Percentiles rank a stretch among this genome's conserved stretches.
These are phyloP conservation scores for Ethmia dodecea DNA, from an alignment of 2,888 invertebrate species.

Conservation along the genomic window DNA sequence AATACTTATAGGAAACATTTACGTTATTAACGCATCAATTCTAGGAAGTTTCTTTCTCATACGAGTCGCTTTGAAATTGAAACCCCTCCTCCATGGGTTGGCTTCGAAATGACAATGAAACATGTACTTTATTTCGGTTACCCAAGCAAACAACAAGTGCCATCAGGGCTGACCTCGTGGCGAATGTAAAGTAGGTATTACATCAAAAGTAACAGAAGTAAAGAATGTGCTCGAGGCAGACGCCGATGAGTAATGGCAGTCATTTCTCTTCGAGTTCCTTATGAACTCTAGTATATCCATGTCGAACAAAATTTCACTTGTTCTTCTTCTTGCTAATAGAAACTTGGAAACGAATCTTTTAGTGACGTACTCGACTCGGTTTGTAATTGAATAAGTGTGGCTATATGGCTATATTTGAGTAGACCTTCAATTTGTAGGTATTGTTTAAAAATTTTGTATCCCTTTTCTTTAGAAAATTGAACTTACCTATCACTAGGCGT, in stretches of 20 bases:
- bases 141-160: constrained; percentile 40
- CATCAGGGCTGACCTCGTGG: constrained; percentile 40
- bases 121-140: constrained; percentile 22
- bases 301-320: constrained; percentile 63
- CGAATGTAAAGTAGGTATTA: constrained; percentile 47
- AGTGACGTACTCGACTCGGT: too few relatives aligned
- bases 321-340: constrained; percentile 34
- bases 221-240: constrained; percentile 48
- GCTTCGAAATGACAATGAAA: constrained; percentile 18
- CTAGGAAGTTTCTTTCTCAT: too few relatives aligned
- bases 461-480: too few relatives aligned
- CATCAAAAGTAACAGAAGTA: constrained; percentile 25
- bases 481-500: too few relatives aligned
- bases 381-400: too few relatives aligned
- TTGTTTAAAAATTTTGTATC: too few relatives aligned
- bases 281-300: constrained; percentile 63
- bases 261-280: constrained; percentile 56
- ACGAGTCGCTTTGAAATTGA: constrained; percentile 12
- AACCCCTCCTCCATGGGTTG: constrained; percentile 3
- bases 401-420: too few relatives aligned
- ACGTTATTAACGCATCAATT: too few relatives aligned
- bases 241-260: constrained; percentile 55
- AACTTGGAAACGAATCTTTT: background rate
- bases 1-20: too few relatives aligned
- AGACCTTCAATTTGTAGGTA: too few relatives aligned